phyloP scores from a whole-genome alignment of 1,140 invertebrate genomes.

The Nasonia giraulti region DNA sequence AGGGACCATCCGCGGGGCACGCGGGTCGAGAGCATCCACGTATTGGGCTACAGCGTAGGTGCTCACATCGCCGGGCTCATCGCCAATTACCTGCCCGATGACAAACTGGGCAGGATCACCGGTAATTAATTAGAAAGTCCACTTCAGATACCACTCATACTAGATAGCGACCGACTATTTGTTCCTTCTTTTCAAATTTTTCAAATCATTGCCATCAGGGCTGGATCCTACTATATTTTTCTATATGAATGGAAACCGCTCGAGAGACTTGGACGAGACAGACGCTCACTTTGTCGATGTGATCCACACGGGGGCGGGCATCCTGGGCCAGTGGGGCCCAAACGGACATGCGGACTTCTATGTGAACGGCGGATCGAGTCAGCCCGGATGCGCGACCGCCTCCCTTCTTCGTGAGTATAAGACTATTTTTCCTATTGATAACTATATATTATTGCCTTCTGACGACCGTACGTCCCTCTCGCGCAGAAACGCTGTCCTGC shows the following conservation, averaged over 20 bases:
- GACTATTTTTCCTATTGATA: no score
- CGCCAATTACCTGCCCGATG: slow-evolving; percentile 82
- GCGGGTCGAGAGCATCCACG: slow-evolving; percentile 82
- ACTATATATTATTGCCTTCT: no score
- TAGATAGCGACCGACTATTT: background rate
- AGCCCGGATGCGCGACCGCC: slow-evolving; percentile 88
- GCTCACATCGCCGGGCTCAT: slow-evolving; percentile 89
- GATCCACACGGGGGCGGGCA: slow-evolving; percentile 90
- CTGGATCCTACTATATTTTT: slow-evolving; percentile 88
- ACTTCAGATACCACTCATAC: background rate
- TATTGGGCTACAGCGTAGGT: slow-evolving; percentile 90
- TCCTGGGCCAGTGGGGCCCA: slow-evolving; percentile 88
- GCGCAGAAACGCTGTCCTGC: slow-evolving; percentile 86
- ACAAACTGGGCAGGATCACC: slow-evolving; percentile 86
- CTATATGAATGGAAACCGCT: slow-evolving; percentile 86
- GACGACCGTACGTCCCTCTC: background rate
- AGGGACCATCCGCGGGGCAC: slow-evolving; percentile 84
- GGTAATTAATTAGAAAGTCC: slow-evolving; percentile 71
- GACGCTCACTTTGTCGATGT: slow-evolving; percentile 93
- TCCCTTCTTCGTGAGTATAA: slow-evolving; percentile 84
- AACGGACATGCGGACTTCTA: slow-evolving; percentile 93
- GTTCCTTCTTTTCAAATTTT: background rate
- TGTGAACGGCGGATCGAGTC: slow-evolving; percentile 90
- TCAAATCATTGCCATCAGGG: slow-evolving; percentile 69
- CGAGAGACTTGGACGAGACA: slow-evolving; percentile 86